Base-by-base conservation (phyloP, 2,797 vertebrate genomes). In the Percopsis omiscomaycus region DNA sequence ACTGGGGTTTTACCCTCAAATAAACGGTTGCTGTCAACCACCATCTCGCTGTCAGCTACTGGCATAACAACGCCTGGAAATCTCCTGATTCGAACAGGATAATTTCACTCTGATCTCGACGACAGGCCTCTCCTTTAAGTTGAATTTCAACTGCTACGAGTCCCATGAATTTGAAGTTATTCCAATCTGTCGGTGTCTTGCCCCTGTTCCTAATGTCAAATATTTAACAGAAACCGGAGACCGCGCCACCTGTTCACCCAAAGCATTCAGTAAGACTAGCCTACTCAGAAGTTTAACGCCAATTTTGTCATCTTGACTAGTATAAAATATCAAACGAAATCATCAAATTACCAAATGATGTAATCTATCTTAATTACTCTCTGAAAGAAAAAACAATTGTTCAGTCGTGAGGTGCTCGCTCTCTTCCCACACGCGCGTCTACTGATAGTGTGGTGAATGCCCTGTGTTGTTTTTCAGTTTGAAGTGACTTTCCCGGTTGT, bases 401-500 rank as follows among this genome's bases (percentile, higher is more conserved):
- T 74, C 55, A 37, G 29, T 64, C 42, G 15, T 57, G 30, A 56
- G 61, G 46, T 37, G 22, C 29, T 64, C 30, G 55, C 62, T 47
- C 56, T 61, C 3, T 50, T 76, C 80, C 65, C 28, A 12, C 2
- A 46, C 69, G 44, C 14, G 27, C 13, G 58, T 61, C 68, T 81
- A 67, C 44, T n/a, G 57, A 61, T 45, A 37, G 29, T 72, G 29
- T 72, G 79, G 3, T 11, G 69, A 60, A 57, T 27, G 78, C 66
- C 61, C 5, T 13, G 27, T 15, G 14, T 68, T 58, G 59, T n/a
- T 68, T 51, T 59, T 63, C 79, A 81, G 70, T 89, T 92, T 89
- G 82, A 89, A 92, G 79, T 65, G 78, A 90, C 84, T 92, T 93
- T 92, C 86, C 88, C 91, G 92, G 90, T 88, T 80, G 75, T 87